Conservation (phyloP, 1,140 invertebrate species). For the Sweltsa coloradensis region DNA sequence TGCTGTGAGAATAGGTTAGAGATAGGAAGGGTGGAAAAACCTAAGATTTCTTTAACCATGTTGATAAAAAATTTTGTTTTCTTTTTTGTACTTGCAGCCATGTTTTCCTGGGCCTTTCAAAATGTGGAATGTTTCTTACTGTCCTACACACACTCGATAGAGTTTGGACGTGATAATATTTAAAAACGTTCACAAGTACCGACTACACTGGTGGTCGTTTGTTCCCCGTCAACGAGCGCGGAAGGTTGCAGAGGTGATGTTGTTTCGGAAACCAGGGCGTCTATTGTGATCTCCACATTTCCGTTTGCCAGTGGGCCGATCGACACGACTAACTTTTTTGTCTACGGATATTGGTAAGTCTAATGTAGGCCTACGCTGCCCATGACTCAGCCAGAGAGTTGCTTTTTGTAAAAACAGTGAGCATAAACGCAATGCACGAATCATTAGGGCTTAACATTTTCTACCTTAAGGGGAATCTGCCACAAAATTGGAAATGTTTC, state of each 20-base stretch:
- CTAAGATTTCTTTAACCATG: too few relatives aligned
- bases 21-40: too few relatives aligned
- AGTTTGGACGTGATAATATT: slow-evolving; percentile 38
- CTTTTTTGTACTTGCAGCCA: slow-evolving; percentile 38
- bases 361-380: too few relatives aligned
- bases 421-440: too few relatives aligned
- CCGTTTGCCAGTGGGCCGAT: slow-evolving; percentile 59
- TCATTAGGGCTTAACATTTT: too few relatives aligned
- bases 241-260: slow-evolving; percentile 50
- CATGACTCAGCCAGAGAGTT: too few relatives aligned
- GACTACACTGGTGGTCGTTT: slow-evolving; percentile 60
- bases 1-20: too few relatives aligned
- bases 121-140: slow-evolving; percentile 85
- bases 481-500: too few relatives aligned
- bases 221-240: slow-evolving; percentile 41
- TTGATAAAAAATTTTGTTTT: too few relatives aligned
- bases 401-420: too few relatives aligned
- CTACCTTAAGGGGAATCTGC: too few relatives aligned
- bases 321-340: slow-evolving; percentile 45
- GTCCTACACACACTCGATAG: slow-evolving; percentile 62
- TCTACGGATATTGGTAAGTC: slow-evolving; percentile 52
- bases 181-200: slow-evolving; percentile 38
- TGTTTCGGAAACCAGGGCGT: slow-evolving; percentile 55
- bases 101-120: slow-evolving; percentile 85
- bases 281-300: slow-evolving; percentile 43